phyloP scores from a whole-genome alignment of 2,113 vertebrate species.

The Trematocara zebra region DNA sequence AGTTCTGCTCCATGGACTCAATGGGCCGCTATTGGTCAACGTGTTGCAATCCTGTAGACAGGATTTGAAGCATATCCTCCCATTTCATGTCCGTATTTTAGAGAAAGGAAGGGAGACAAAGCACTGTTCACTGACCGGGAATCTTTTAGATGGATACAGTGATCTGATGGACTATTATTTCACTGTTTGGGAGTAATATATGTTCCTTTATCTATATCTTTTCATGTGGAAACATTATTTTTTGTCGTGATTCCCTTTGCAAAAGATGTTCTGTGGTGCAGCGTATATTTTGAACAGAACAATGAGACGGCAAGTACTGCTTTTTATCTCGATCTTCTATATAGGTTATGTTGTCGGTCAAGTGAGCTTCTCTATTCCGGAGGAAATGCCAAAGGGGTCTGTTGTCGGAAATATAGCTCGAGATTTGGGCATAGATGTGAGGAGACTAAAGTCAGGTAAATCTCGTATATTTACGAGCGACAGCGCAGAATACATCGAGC shows the following conservation, averaged over 20 bases:
- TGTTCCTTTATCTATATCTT: accelerated
- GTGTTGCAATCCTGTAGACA: not conserved
- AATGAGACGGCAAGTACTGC: slow-evolving; percentile 57
- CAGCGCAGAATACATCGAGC: slow-evolving; percentile 60
- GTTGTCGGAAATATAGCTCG: slow-evolving; percentile 67
- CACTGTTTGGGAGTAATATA: not conserved
- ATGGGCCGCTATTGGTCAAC: slow-evolving; percentile 43
- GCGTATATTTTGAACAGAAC: not conserved
- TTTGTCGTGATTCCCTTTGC: not conserved
- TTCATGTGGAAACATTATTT: not conserved
- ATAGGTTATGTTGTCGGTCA: slow-evolving; percentile 12
- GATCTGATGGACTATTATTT: not conserved
- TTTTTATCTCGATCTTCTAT: slow-evolving; percentile 19
- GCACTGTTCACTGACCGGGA: not conserved
- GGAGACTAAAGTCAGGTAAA: slow-evolving; percentile 52
- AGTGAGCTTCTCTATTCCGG: slow-evolving; percentile 71
- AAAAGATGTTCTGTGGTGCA: not conserved
- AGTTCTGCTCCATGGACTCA: slow-evolving; percentile 19
- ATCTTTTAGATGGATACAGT: not conserved
- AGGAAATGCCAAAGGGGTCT: slow-evolving; percentile 72
- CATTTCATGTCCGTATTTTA: not conserved
- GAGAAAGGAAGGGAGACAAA: not conserved
- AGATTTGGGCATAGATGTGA: slow-evolving; percentile 69
- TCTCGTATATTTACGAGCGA: slow-evolving; percentile 64
- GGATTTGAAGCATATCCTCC: not conserved